Evolutionary conservation across 2,113 vertebrate species (phyloP), one percentile per base, ranked within the genome.

Genomic region (Poeciliopsis occidentalis): DNA sequence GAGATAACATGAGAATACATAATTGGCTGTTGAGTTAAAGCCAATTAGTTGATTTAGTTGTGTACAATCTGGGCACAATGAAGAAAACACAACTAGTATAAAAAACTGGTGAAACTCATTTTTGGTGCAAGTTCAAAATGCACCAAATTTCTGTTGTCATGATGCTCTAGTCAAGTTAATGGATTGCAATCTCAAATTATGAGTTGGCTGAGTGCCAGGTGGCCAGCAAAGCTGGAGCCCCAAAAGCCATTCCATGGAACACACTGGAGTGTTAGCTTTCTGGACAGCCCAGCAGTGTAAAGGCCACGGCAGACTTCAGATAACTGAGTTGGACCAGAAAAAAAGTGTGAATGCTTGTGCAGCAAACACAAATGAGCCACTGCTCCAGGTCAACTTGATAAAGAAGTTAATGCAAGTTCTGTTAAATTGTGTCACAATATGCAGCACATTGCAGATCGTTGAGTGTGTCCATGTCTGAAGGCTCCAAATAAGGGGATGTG

Each of bases 101-200:
- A 57, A 39, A 64, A 67, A 75, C n/a, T n/a, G 66, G 79, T 81
- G 67, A 13, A 75, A 65, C 74, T 12, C n/a, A 79, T 44, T 78
- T 76, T 64, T 31, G 3, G 30, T 31, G 51, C 15, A 41, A 69
- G 61, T 69, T 73, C 62, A 75, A 76, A 12, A 51, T 69, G 75
- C 69, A 76, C 73, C 54, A 67, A 76, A 47, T 81, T 71, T 64
- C 4, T 15, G 64, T 76, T 86, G 90, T 86, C 91, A 80, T 91
- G 93, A 90, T 90, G 89, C 93, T 94, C 93, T 95, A 39, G 95
- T 93, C 85, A 94, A 93, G 93, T 87, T 94, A 95, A 96, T 94
- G 92, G 91, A 94, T 90, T 93, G 93, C 95, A 95, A 94, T 85
- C 91, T 93, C 93, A 93, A 90, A 96, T 96, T 96, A 96, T 95